A percentile compares a stretch with the other conserved stretches of the same genome.
phyloP scores from a whole-genome alignment of 2,888 invertebrate species.

The Drosophila cracens region DNA sequence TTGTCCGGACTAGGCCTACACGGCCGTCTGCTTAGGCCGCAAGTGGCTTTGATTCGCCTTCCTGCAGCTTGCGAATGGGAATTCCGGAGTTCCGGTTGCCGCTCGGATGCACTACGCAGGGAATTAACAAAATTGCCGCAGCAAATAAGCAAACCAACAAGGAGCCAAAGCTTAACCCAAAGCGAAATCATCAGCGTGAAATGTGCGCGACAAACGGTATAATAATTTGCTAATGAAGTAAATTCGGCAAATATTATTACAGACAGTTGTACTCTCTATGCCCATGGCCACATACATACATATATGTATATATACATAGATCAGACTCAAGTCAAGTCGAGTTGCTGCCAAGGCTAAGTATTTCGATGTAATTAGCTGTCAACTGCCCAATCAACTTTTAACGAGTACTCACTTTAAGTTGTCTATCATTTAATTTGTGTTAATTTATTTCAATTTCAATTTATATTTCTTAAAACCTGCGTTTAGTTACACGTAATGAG shows the following conservation, averaged over 20 bases:
- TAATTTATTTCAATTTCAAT: not conserved
- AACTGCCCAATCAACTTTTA: not conserved
- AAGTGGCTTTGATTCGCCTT: constrained; percentile 7
- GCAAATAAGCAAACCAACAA: constrained; percentile 19
- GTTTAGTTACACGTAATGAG: too few relatives aligned
- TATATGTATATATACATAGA: not conserved
- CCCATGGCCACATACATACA: not conserved
- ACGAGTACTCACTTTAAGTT: not conserved
- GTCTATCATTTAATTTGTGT: not conserved
- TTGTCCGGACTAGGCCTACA: constrained; percentile 15
- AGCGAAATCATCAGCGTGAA: constrained; percentile 9
- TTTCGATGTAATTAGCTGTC: not conserved
- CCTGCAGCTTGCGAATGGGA: constrained; percentile 10
- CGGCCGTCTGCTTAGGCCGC: not conserved
- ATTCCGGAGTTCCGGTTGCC: constrained; percentile 23
- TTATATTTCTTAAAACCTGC: too few relatives aligned
- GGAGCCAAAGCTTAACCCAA: constrained; percentile 1
- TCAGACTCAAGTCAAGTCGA: not conserved
- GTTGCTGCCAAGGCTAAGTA: not conserved
- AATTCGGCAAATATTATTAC: constrained; percentile 3
- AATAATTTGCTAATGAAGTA: constrained; percentile 14
- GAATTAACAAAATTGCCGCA: constrained; percentile 30
- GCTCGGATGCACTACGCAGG: constrained; percentile 6
- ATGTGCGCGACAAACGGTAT: constrained; percentile 6
- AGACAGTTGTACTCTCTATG: not conserved